Base-by-base conservation (phyloP, 2,113 vertebrate genomes). In the Psittacus erithacus region DNA sequence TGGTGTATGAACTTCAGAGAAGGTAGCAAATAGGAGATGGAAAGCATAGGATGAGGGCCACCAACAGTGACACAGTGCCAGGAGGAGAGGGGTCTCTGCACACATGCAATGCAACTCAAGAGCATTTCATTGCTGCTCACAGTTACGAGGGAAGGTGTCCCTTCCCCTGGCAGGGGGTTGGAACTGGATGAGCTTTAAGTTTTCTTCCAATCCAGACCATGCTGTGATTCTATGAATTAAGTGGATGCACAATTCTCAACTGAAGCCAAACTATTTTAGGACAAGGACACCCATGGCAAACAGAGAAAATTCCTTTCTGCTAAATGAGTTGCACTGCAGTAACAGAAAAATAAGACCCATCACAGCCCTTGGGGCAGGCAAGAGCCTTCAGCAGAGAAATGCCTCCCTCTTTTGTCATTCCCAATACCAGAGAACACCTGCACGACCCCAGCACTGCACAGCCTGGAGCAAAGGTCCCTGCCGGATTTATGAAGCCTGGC, bases 11-110 rank as follows among this genome's bases (percentile, higher is more conserved):
- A 23, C 49, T 29, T 23, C 64, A 39, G 55, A 13, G 17, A 29
- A 43, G 14, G 73, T 1, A 16, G 64, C 0, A 24, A 44, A 0
- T 4, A 16, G 31, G 47, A 24, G 68, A 3, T 3, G 20, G 17
- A 7, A 29, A 63, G 10, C 29, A 12, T 15, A 27, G 35, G 77
- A 22, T 0, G 4, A 53, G 52, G 9, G 33, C 27, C 59, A 7
- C 28, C 46, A 20, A 9, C n/a, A 16, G 59, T 0, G n/a, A 67
- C 13, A 1, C 17, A 5, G 35, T 6, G 19, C 20, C 22, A 20
- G 49, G 28, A 63, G 44, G 62, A n/a, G 1, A 7, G 39, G 39
- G 52, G n/a, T 18, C 31, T 60, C 41, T 5, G 17, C 41, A 33
- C 43, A 11, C 28, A 28, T 6, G 35, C 49, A 13, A 6, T 2